A percentile compares a stretch with the other conserved stretches of the same genome.
Evolutionary conservation across 2,113 vertebrate genomes (phyloP).

Genomic region (Strigops habroptila): DNA sequence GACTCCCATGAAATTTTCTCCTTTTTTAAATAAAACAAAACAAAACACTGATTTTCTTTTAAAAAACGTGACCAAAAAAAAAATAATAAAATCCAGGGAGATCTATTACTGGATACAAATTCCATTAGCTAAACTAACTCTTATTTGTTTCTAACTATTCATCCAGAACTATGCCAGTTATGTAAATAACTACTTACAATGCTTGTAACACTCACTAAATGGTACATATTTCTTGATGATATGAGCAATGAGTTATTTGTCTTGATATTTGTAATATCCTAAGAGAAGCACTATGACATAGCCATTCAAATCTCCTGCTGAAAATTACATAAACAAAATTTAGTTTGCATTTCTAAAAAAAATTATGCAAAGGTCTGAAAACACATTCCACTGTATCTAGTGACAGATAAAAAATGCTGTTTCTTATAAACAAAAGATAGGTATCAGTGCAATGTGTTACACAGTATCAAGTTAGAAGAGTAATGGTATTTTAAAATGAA

Average conservation of each 20-base stretch:
- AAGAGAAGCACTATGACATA: background rate
- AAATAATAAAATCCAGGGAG: background rate
- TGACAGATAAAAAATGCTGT: background rate
- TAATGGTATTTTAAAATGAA: background rate
- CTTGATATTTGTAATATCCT: background rate
- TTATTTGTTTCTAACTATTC: constrained; percentile 4
- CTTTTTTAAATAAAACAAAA: background rate
- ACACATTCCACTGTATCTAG: background rate
- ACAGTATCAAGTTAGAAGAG: background rate
- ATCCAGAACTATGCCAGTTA: constrained; percentile 49
- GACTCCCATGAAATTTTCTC: background rate
- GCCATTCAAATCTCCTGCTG: background rate
- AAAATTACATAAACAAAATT: background rate
- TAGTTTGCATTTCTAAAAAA: background rate
- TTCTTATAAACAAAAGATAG: background rate
- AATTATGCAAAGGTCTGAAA: background rate
- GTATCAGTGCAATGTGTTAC: background rate
- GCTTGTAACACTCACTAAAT: constrained; percentile 1
- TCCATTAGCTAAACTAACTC: background rate
- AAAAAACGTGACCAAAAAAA: background rate
- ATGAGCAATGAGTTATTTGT: background rate
- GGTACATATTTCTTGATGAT: background rate
- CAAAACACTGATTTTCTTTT: background rate
- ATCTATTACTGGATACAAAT: background rate
- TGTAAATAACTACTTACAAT: constrained; percentile 39